Conservation (phyloP, 2,888 invertebrate genomes). For the Endotricha flammealis region DNA sequence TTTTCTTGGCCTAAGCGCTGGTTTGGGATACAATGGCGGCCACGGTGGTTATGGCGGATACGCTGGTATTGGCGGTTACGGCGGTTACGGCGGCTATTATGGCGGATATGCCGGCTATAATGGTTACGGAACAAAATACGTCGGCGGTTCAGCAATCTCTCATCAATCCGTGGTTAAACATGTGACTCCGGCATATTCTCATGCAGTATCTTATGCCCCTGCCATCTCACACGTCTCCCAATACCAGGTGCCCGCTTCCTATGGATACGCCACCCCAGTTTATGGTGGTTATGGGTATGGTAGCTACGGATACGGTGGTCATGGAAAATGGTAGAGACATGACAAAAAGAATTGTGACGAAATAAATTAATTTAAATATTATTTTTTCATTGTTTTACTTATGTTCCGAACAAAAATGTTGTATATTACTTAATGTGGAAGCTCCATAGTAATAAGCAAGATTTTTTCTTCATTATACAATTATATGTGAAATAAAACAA, state of each 20-base stretch:
- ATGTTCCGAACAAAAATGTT: no score
- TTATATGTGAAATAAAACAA: no score
- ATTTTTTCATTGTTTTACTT: not conserved
- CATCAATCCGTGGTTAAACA: conserved; percentile 31
- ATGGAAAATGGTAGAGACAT: conserved; percentile 12
- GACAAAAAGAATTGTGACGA: not conserved
- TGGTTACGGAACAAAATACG: conserved; percentile 20
- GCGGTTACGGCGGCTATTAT: conserved; percentile 19
- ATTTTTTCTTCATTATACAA: no score
- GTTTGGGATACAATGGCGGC: conserved; percentile 15
- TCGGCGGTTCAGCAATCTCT: conserved; percentile 29
- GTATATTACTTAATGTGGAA: no score
- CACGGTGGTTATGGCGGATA: conserved; percentile 16
- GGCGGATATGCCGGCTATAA: conserved; percentile 18
- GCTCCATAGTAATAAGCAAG: no score
- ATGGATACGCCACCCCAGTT: conserved; percentile 10
- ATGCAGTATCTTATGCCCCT: conserved; percentile 8
- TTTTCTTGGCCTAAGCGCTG: conserved; percentile 33
- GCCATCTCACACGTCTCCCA: conserved; percentile 27
- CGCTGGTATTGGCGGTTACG: conserved; percentile 19
- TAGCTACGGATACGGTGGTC: conserved; percentile 20
- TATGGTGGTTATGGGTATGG: conserved; percentile 11
- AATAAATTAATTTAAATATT: conserved; percentile 1
- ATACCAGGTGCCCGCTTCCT: conserved; percentile 13
- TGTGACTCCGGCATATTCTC: conserved; percentile 23